A percentile compares a stretch with the other conserved stretches of the same genome.
These are phyloP conservation scores for Gallinago jamesoni DNA, from an alignment of 2,113 vertebrate genomes.

Conservation along the genomic window DNA sequence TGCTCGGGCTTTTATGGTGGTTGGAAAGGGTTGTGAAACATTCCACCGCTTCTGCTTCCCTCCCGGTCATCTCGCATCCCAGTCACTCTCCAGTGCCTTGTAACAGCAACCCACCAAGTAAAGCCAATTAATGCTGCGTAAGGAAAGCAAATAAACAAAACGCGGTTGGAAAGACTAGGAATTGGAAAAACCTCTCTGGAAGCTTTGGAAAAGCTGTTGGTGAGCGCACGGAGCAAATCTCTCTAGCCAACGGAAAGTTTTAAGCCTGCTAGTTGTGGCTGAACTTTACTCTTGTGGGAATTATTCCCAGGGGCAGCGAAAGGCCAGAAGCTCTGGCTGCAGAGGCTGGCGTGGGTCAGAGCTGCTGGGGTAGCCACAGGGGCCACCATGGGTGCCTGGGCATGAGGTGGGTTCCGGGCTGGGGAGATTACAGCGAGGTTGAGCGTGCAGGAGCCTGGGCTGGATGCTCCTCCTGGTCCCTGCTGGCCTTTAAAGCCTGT, in stretches of 20 bases:
- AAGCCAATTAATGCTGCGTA: neutral
- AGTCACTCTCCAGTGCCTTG: neutral
- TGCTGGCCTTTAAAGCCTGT: neutral
- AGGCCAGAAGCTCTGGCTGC: neutral
- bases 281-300: neutral
- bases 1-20: neutral
- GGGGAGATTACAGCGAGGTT: fast-evolving
- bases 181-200: neutral
- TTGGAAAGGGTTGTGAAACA: neutral
- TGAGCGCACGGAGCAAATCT: neutral
- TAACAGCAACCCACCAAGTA: neutral
- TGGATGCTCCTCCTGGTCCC: neutral
- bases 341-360: neutral
- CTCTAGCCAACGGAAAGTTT: neutral
- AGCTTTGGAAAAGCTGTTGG: neutral
- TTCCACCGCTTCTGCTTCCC: neutral
- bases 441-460: neutral
- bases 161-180: neutral
- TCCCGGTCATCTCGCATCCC: neutral
- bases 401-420: fast-evolving
- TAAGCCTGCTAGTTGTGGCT: neutral
- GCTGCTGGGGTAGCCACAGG: neutral
- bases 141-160: neutral
- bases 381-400: neutral
- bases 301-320: neutral